Evolutionary conservation across 1,140 invertebrate species (phyloP), one percentile per base, ranked within the genome.

Genomic region (Camponotus pennsylvanicus): DNA sequence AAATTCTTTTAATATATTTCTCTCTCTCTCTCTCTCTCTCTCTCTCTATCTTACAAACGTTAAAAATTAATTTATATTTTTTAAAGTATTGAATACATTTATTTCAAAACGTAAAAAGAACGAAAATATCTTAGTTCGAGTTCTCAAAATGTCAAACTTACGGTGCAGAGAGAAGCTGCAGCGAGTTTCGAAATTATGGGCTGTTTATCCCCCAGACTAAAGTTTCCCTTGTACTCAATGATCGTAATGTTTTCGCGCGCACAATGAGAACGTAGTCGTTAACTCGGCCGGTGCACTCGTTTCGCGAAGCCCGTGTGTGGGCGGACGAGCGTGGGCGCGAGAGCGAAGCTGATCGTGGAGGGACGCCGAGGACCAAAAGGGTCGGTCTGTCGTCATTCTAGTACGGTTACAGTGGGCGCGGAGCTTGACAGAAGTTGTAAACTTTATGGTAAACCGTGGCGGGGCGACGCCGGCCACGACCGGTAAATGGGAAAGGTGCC

Each of bases 401-500:
- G 86, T 88, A 90, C 66, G 90, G 89, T 91, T 90, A 91, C 89
- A 84, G 88, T 89, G 78, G 87, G 70, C 87, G 87, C 86, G 86
- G 83, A 88, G 87, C 88, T 91, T 87, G 89, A 91, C 89, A 93
- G 92, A 93, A 93, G 93, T 93, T 93, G 92, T 90, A 92, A 93
- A 93, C 93, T 93, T 93, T 91, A 93, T 92, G 92, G 93, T 93
- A 92, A 93, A 93, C 92, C 92, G 92, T 93, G 92, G 89, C 86
- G 89, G 71, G 55, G 88, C 91, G 91, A 80, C 83, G 83, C 57
- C 86, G 89, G 89, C 89, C 89, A 89, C 91, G 88, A 86, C 85
- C 91, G 79, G 91, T 92, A 93, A 93, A 93, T 93, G 92, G 88
- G 89, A 88, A 92, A 88, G 88, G 88, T 87, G 88, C 80, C 87